Conservation (phyloP, 2,113 vertebrate species). For the Campylomormyrus numenius region DNA sequence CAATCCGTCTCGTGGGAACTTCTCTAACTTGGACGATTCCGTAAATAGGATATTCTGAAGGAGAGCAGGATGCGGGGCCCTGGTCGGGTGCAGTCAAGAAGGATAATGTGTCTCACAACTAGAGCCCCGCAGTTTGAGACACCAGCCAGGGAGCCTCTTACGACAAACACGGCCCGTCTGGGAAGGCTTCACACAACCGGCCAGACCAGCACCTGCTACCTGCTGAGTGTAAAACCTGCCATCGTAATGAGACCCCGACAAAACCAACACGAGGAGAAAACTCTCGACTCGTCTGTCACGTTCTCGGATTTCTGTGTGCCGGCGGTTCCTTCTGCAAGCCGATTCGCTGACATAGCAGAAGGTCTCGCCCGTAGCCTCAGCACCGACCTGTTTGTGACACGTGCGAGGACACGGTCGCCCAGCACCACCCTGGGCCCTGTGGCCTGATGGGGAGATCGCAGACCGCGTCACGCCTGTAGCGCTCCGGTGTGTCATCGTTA, state of each 20-base stretch:
- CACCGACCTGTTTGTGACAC: constrained; percentile 13
- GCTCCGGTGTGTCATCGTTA: constrained; percentile 23
- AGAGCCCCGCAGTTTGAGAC: neutral
- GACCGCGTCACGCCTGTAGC: neutral
- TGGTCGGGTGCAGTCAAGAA: neutral
- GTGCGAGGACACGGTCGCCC: constrained; percentile 19
- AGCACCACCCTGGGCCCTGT: constrained; percentile 46
- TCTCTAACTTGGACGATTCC: constrained; percentile 48
- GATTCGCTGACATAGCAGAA: neutral
- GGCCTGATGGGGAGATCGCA: constrained; percentile 37
- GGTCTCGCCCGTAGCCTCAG: constrained; percentile 10
- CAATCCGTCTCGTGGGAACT: constrained; percentile 49
- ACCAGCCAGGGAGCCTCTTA: neutral
- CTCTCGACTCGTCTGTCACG: neutral
- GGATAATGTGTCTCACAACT: neutral
- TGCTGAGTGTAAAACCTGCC: neutral
- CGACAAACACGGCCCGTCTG: neutral
- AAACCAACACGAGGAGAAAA: neutral
- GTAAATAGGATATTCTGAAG: constrained; percentile 36
- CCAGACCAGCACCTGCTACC: neutral
- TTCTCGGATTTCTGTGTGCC: neutral
- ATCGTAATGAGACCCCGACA: neutral
- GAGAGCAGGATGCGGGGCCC: constrained; percentile 21
- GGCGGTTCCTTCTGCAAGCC: neutral
- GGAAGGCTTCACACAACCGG: neutral